Evolutionary conservation across 2,888 invertebrate species (phyloP).

Genomic region (Dynastes grantii): DNA sequence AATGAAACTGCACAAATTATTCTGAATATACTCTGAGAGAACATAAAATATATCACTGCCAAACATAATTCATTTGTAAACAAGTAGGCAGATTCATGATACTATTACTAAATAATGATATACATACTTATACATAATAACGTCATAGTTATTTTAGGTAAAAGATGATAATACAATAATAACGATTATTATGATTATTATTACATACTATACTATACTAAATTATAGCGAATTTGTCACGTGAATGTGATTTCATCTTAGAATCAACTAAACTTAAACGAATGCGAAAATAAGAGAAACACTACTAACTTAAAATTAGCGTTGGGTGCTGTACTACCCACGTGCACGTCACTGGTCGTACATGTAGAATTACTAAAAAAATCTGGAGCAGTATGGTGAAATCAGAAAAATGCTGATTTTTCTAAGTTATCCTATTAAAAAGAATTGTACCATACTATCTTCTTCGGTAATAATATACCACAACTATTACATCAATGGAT

Average conservation of each 20-base stretch:
- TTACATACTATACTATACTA: not conserved
- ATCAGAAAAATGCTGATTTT: no score
- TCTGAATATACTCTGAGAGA: conserved; percentile 55
- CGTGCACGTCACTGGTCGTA: not conserved
- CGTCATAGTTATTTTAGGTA: conserved; percentile 50
- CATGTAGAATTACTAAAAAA: not conserved
- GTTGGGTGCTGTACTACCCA: not conserved
- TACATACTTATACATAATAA: conserved; percentile 22
- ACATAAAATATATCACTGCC: conserved; percentile 67
- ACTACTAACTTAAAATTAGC: not conserved
- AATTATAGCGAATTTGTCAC: conserved; percentile 56
- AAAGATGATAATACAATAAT: conserved; percentile 51
- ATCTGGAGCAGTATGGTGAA: not conserved
- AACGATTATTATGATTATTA: conserved; percentile 32
- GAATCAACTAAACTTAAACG: conserved; percentile 12
- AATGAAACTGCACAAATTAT: conserved; percentile 64
- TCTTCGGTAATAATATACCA: no score
- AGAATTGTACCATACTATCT: no score
- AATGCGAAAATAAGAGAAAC: not conserved
- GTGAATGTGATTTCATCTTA: conserved; percentile 57
- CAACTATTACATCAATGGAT: no score
- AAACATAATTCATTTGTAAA: conserved; percentile 60
- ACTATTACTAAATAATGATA: conserved; percentile 2
- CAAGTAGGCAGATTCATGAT: conserved; percentile 66
- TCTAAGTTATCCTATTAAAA: no score